A percentile compares a stretch with the other conserved stretches of the same genome.
Evolutionary conservation across 2,113 vertebrate genomes (phyloP).

Genomic region (Podilymbus podiceps): DNA sequence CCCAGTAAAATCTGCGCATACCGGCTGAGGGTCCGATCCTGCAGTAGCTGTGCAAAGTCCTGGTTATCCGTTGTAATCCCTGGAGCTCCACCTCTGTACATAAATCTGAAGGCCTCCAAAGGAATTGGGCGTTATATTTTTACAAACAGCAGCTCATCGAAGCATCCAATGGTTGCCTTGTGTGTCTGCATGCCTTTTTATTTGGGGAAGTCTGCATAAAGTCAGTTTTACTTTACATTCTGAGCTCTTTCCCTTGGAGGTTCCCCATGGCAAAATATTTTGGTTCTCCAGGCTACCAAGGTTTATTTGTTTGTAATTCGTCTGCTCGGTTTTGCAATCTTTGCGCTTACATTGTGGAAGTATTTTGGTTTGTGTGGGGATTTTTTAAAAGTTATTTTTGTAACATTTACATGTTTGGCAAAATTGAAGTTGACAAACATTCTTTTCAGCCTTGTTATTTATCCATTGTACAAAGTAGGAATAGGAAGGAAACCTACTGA

Average conservation of each 20-base stretch:
- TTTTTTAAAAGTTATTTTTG: not conserved
- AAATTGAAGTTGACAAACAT: constrained; percentile 7
- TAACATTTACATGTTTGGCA: not conserved
- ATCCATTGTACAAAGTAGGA: not conserved
- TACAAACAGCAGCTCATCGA: not conserved
- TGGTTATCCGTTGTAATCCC: not conserved
- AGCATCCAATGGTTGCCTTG: not conserved
- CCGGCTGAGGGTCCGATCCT: not conserved
- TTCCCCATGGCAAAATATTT: not conserved
- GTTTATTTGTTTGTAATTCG: not conserved
- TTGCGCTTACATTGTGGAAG: not conserved
- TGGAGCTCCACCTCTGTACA: not conserved
- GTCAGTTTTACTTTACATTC: not conserved
- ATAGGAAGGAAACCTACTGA: not conserved
- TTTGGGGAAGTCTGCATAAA: not conserved
- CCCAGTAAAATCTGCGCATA: not conserved
- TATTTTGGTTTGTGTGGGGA: not conserved
- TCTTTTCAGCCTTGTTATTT: constrained; percentile 13
- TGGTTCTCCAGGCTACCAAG: not conserved
- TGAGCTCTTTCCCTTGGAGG: not conserved
- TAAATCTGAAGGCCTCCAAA: not conserved
- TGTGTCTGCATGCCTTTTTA: not conserved
- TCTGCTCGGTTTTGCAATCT: not conserved
- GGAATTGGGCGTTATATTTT: not conserved
- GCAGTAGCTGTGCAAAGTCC: not conserved